Conservation (phyloP, 2,113 vertebrate genomes). For the Grammomys surdaster region DNA sequence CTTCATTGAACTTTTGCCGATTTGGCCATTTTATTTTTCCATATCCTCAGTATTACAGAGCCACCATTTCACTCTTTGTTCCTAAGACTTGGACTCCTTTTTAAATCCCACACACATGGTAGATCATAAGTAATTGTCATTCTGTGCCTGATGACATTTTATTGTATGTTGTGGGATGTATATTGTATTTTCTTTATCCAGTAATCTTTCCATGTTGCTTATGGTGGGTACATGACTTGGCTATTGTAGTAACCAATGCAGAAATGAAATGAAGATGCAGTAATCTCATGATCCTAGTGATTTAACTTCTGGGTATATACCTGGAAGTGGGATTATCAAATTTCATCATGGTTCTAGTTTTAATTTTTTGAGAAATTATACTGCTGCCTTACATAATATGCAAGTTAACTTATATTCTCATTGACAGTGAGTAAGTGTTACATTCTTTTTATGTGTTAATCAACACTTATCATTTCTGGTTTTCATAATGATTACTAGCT, state of each 20-base stretch:
- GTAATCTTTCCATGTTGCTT: not conserved
- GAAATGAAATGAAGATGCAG: no score
- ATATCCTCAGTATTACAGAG: not conserved
- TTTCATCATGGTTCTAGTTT: not conserved
- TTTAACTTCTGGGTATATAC: not conserved
- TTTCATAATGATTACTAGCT: not conserved
- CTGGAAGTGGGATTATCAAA: no score
- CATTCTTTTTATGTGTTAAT: not conserved
- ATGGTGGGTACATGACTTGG: not conserved
- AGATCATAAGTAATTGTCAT: not conserved
- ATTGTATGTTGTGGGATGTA: not conserved
- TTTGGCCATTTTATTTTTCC: not conserved
- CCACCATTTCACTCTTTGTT: not conserved
- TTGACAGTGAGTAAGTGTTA: no score
- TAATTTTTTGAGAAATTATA: no score
- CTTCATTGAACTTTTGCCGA: no score
- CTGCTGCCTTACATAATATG: not conserved
- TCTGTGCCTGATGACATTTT: not conserved
- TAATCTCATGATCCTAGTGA: no score
- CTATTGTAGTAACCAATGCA: not conserved
- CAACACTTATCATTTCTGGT: not conserved
- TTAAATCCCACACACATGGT: not conserved
- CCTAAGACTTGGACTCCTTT: fast-evolving
- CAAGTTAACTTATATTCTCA: not conserved
- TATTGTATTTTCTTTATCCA: not conserved